Base-by-base conservation (phyloP, 2,888 invertebrate species). In the Himalopsyche anomala region DNA sequence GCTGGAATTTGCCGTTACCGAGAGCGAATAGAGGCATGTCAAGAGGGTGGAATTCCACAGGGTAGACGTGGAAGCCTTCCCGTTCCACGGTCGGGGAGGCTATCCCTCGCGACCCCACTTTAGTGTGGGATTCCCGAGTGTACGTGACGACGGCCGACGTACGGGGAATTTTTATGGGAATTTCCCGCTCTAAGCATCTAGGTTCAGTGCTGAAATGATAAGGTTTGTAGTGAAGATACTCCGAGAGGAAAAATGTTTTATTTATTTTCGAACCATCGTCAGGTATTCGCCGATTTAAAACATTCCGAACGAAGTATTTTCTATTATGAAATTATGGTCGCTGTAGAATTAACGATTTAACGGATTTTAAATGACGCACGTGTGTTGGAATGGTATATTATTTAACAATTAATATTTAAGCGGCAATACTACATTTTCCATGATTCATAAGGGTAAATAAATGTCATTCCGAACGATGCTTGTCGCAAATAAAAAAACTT, bases 131-230 rank as follows among this genome's bases (percentile, higher is more conserved):
- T 62, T 19, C 62, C 19, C 62, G 38, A 81, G 82, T 19, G 69
- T 85, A 85, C 85, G 85, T 85, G 85, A 85, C 85, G 85, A 82
- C 85, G 82, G 74, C 51, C 74, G 82, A 82, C 82, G 82, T 82
- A 82, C 85, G 79, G 82, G 74, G 82, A 85, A 85, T 85, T 85
- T 85, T 85, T 85, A 85, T 85, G 85, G 82, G 85, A 85, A 82
- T 85, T 85, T 85, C 81, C 82, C 82, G 28, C 51, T 56, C 82
- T 40, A 19, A 62, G 62, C 62, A n/a, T 62, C 62, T 62, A 51
- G 51, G 62, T 11, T 62, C 19, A n/a, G n/a, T 8, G 62, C 62
- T 28, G 62, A 62, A 62, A 62, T 62, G 62, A 62, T 62, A 62
- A 62, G 62, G 28, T 28, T 62, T 28, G 62, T 11, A 28, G 19